These are phyloP conservation scores for Leptobrachium ailaonicum DNA, from an alignment of 2,113 vertebrate species.

Conservation along the genomic window DNA sequence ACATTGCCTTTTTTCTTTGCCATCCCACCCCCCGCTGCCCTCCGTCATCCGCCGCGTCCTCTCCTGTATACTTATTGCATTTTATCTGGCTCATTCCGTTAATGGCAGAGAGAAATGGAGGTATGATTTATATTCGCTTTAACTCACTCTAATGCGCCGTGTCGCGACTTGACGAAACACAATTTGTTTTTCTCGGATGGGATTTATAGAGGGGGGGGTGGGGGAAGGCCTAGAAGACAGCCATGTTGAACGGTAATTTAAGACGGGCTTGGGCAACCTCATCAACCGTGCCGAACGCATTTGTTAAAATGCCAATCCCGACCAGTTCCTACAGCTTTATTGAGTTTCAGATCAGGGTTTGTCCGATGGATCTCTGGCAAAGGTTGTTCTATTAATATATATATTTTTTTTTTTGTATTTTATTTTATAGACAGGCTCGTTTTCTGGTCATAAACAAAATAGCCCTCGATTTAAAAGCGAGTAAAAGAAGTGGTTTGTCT, in stretches of 20 bases:
- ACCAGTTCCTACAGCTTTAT: no score
- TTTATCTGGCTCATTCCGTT: conserved; percentile 33
- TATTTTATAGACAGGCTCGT: no score
- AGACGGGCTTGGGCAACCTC: not conserved
- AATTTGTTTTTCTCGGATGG: not conserved
- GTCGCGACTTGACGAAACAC: not conserved
- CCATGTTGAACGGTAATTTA: not conserved
- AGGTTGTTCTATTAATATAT: no score
- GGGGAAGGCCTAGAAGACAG: not conserved
- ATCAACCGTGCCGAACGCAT: not conserved
- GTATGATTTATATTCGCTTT: conserved; percentile 33
- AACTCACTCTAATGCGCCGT: conserved; percentile 15
- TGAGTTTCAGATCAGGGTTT: no score
- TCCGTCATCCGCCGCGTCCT: not conserved
- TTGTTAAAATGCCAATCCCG: no score
- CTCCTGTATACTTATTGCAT: conserved; percentile 10
- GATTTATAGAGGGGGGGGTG: not conserved
- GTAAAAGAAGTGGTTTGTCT: no score
- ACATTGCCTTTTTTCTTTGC: not conserved
- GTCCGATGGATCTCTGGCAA: no score
- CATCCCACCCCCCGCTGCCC: not conserved
- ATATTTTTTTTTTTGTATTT: no score
- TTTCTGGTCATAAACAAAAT: no score
- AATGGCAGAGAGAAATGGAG: conserved; percentile 20
- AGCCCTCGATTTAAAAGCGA: no score